These are phyloP conservation scores for Philereme transversata DNA, from an alignment of 2,888 invertebrate species.

Conservation along the genomic window DNA sequence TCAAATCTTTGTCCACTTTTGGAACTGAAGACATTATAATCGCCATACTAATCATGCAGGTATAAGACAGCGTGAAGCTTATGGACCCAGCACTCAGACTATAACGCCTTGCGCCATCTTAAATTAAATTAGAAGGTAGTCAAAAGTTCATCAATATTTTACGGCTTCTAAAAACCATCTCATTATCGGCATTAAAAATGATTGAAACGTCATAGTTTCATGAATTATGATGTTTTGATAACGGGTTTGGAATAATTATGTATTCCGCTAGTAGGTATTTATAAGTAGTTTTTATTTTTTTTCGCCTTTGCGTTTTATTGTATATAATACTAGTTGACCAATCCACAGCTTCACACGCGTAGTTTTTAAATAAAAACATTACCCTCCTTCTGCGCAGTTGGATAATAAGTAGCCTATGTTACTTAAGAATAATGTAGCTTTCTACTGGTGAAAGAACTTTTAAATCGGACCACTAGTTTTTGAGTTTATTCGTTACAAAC, in stretches of 20 bases:
- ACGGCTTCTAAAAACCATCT: slow-evolving; percentile 41
- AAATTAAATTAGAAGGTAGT: slow-evolving; percentile 58
- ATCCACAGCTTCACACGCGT: no score
- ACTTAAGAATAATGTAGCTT: no score
- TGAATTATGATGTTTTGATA: slow-evolving; percentile 29
- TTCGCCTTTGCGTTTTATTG: no score
- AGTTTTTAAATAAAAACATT: no score
- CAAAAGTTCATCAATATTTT: slow-evolving; percentile 56
- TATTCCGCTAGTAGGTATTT: background rate
- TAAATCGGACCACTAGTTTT: no score
- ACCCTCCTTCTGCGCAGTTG: no score
- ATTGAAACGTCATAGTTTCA: slow-evolving; percentile 34
- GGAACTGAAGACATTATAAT: background rate
- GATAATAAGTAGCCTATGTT: no score
- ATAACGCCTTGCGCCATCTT: slow-evolving; percentile 40
- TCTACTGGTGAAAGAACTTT: no score
- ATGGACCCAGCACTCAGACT: slow-evolving; percentile 5
- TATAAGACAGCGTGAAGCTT: slow-evolving; percentile 1
- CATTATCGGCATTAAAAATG: slow-evolving; percentile 37
- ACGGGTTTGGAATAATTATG: background rate
- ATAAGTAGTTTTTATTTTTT: no score
- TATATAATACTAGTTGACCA: no score
- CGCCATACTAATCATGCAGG: background rate
- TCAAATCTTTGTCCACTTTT: no score
- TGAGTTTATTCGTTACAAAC: no score